Conservation (phyloP, 2,797 vertebrate species). For the Holocentrus rufus region DNA sequence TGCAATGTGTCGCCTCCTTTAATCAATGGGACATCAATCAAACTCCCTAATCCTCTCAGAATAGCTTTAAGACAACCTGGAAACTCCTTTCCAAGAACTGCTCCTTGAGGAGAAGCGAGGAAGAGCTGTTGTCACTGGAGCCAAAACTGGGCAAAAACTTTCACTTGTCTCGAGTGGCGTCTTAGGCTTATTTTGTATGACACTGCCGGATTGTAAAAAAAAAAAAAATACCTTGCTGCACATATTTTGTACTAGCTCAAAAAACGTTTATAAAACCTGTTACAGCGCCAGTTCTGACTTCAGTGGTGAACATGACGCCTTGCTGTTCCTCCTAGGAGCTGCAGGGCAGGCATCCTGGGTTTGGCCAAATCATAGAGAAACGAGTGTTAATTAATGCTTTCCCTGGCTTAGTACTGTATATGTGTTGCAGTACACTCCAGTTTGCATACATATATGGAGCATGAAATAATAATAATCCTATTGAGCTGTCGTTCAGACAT, state of each 20-base stretch:
- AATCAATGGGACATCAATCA: slow-evolving; percentile 70
- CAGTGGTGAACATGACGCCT: slow-evolving; percentile 11
- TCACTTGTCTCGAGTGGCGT: not conserved
- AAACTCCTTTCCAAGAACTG: slow-evolving; percentile 54
- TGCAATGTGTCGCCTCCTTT: slow-evolving; percentile 60
- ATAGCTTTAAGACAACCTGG: slow-evolving; percentile 64
- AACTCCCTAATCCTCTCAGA: slow-evolving; percentile 77
- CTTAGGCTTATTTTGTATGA: slow-evolving; percentile 4
- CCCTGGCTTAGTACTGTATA: not conserved
- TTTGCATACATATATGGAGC: slow-evolving; percentile 34
- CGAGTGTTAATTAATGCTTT: slow-evolving; percentile 10
- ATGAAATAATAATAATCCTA: slow-evolving; percentile 39
- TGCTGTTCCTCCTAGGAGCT: slow-evolving; percentile 16
- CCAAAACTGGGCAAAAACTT: slow-evolving; percentile 25
- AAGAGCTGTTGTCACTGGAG: slow-evolving; percentile 42
- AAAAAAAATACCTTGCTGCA: not conserved
- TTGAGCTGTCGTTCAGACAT: slow-evolving; percentile 49
- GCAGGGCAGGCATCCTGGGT: slow-evolving; percentile 10
- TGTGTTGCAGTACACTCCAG: not conserved
- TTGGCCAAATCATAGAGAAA: slow-evolving; percentile 14
- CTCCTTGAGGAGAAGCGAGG: slow-evolving; percentile 36
- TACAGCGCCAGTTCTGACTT: slow-evolving; percentile 26
- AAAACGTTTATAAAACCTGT: slow-evolving; percentile 10
- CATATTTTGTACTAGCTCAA: not conserved
- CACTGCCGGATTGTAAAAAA: not conserved